These are phyloP conservation scores for Archilochus colubris DNA, from an alignment of 2,113 vertebrate genomes.

Conservation along the genomic window DNA sequence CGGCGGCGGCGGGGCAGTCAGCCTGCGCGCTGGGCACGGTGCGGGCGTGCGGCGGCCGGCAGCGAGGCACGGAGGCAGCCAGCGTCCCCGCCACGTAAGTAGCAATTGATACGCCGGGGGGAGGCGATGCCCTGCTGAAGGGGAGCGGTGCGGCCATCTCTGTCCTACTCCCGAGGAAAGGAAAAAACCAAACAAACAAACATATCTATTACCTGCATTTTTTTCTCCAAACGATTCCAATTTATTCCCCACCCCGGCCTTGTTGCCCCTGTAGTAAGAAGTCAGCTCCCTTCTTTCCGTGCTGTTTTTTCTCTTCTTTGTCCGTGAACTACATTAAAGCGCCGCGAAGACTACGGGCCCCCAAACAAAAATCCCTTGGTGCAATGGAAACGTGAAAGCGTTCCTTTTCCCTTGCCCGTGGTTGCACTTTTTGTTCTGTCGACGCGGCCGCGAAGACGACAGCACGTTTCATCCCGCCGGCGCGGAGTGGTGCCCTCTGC, in stretches of 20 bases:
- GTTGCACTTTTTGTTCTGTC: conserved; percentile 51
- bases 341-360: background rate
- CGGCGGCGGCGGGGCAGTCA: conserved; percentile 53
- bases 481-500: background rate
- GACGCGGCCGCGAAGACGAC: background rate
- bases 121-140: conserved; percentile 84
- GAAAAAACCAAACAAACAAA: background rate
- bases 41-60: conserved; percentile 74
- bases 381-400: conserved; percentile 20
- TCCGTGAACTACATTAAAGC: background rate
- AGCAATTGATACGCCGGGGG: conserved; percentile 62
- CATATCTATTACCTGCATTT: background rate
- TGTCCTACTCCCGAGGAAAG: background rate
- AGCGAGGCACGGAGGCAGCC: conserved; percentile 65
- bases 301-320: background rate
- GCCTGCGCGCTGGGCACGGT: conserved; percentile 68
- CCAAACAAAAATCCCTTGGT: background rate
- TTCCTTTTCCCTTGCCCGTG: background rate
- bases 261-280: conserved; percentile 11
- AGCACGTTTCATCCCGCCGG: background rate
- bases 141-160: conserved; percentile 82
- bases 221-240: background rate
- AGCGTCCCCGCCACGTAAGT: conserved; percentile 87
- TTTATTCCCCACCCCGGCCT: background rate
- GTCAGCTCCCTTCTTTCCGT: background rate